Evolutionary conservation across 2,888 invertebrate species (phyloP).

Genomic region (Sinohyriopsis cumingii): DNA sequence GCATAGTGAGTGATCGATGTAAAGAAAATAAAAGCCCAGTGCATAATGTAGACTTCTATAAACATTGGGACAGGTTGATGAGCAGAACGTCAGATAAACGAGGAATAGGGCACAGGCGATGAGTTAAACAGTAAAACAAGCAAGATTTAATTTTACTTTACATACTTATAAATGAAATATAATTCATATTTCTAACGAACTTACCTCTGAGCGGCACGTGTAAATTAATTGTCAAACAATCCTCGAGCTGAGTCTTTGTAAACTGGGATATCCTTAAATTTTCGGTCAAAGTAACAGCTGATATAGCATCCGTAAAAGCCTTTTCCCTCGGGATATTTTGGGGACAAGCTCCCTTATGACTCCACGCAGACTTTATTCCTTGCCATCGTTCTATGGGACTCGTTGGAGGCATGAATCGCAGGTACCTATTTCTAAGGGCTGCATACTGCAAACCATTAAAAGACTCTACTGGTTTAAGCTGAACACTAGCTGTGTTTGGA

Average conservation of each 20-base stretch:
- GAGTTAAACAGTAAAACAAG: no score
- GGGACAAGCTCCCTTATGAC: constrained; percentile 89
- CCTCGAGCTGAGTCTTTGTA: constrained; percentile 30
- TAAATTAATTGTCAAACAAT: constrained; percentile 39
- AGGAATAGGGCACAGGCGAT: no score
- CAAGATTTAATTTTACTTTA: no score
- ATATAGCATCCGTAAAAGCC: constrained; percentile 14
- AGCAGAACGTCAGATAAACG: no score
- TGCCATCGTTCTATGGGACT: constrained; percentile 89
- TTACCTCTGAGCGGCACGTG: constrained; percentile 39
- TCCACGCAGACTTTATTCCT: constrained; percentile 79
- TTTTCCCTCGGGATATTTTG: constrained; percentile 73
- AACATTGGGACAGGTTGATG: no score
- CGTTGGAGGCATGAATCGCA: constrained; percentile 97
- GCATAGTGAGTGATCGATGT: no score
- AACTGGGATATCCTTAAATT: constrained; percentile 23
- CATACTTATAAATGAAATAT: no score
- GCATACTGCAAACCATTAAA: constrained; percentile 95
- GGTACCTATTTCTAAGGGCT: constrained; percentile 88
- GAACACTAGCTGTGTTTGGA: constrained; percentile 38
- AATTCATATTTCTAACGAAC: neutral
- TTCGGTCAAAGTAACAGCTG: constrained; percentile 22
- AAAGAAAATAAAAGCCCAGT: no score
- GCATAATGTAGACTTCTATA: no score
- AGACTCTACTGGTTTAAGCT: constrained; percentile 82